A percentile compares a stretch with the other conserved stretches of the same genome.
phyloP scores from a whole-genome alignment of 2,113 vertebrate species.

The Sterrhoptilus dennistouni region DNA sequence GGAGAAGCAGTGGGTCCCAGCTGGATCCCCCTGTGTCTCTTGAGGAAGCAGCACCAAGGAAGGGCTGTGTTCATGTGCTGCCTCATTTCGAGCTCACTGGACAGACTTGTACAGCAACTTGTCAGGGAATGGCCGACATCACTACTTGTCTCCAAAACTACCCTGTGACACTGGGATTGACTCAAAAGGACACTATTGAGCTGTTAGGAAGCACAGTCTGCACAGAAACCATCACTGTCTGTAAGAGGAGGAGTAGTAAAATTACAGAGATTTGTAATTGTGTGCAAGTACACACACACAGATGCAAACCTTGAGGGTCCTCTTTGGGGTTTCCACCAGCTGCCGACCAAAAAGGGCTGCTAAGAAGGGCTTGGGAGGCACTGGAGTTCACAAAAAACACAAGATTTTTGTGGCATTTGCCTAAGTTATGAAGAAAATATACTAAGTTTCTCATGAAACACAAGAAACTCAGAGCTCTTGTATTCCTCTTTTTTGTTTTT shows the following conservation, averaged over 20 bases:
- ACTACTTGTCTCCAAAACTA: not conserved
- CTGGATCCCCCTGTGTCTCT: not conserved
- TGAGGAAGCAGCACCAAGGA: not conserved
- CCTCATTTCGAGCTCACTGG: not conserved
- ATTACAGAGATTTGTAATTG: not conserved
- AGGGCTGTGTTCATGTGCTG: fast-evolving
- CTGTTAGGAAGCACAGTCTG: not conserved
- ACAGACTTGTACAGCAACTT: not conserved
- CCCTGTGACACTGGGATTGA: not conserved
- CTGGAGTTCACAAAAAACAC: not conserved
- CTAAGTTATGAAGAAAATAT: not conserved
- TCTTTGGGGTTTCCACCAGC: not conserved
- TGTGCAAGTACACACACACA: fast-evolving
- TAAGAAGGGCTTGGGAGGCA: not conserved
- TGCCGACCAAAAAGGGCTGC: not conserved
- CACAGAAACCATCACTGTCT: not conserved
- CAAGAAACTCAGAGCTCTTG: not conserved
- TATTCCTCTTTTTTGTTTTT: not conserved
- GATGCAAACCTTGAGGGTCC: not conserved
- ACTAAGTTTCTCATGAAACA: not conserved
- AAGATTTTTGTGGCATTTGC: not conserved
- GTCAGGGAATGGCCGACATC: not conserved
- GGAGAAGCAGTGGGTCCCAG: not conserved
- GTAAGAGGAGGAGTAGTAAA: fast-evolving
- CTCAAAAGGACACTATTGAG: not conserved